phyloP scores from a whole-genome alignment of 2,797 vertebrate species.

The Myripristis jacobus region DNA sequence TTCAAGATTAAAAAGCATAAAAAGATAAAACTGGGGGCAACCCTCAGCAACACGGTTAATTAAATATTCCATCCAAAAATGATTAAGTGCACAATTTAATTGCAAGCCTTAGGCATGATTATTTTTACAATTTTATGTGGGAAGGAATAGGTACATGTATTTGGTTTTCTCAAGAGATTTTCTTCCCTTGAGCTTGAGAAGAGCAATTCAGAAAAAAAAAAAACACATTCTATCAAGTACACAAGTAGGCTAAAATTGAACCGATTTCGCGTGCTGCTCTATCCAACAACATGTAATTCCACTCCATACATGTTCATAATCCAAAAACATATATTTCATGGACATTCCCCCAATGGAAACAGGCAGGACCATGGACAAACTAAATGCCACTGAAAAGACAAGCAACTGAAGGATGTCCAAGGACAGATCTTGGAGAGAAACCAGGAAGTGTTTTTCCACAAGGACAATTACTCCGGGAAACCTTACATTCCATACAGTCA shows the following conservation, averaged over 20 bases:
- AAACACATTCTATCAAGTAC: conserved; percentile 28
- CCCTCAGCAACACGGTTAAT: conserved; percentile 57
- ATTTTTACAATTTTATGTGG: conserved; percentile 65
- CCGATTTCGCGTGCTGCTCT: background rate
- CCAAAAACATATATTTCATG: conserved; percentile 22
- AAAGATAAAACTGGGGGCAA: conserved; percentile 53
- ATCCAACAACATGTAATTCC: conserved; percentile 17
- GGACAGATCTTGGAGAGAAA: conserved; percentile 77
- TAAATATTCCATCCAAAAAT: conserved; percentile 73
- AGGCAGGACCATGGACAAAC: conserved; percentile 32
- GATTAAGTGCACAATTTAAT: conserved; percentile 74
- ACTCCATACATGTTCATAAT: conserved; percentile 4
- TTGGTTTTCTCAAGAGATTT: conserved; percentile 65
- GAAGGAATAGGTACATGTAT: conserved; percentile 67
- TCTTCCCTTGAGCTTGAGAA: conserved; percentile 53
- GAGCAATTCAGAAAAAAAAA: conserved; percentile 41
- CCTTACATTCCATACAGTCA: conserved; percentile 72
- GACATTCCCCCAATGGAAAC: conserved; percentile 38
- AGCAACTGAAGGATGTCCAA: conserved; percentile 65
- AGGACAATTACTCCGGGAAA: conserved; percentile 83
- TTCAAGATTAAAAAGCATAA: conserved; percentile 47
- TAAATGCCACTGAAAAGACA: conserved; percentile 49
- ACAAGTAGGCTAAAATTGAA: conserved; percentile 47
- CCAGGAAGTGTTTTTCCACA: conserved; percentile 82
- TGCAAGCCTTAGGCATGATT: conserved; percentile 69